A percentile compares a stretch with the other conserved stretches of the same genome.
These are phyloP conservation scores for Gallinago nigripennis DNA, from an alignment of 2,797 vertebrate genomes.

Conservation along the genomic window DNA sequence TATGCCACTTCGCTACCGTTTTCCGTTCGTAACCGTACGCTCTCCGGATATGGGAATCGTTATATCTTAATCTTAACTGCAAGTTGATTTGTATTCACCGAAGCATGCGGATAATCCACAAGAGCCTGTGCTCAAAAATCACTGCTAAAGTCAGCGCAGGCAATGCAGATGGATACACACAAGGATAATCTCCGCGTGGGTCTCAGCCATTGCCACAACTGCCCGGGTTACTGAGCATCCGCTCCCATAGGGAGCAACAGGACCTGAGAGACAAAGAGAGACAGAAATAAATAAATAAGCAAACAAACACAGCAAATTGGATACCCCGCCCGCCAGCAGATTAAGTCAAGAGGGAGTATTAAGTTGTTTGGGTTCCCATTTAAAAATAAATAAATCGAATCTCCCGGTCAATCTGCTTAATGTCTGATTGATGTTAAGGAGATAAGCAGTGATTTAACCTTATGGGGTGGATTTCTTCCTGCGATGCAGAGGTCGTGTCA, in stretches of 20 bases:
- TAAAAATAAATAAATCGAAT: slow-evolving; percentile 53
- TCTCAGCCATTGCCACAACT: background rate
- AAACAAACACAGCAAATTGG: slow-evolving; percentile 10
- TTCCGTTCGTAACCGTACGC: rapidly evolving
- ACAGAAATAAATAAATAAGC: background rate
- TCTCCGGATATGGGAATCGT: background rate
- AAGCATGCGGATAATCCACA: slow-evolving; percentile 34
- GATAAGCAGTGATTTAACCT: slow-evolving; percentile 62
- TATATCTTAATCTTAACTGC: background rate
- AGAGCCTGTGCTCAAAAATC: slow-evolving; percentile 26
- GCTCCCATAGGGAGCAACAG: background rate
- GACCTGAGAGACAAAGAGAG: background rate
- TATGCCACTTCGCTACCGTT: background rate
- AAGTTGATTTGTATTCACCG: slow-evolving; percentile 16
- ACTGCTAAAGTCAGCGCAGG: background rate
- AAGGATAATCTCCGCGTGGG: background rate
- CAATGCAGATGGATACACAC: background rate
- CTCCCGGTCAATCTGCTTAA: slow-evolving; percentile 66
- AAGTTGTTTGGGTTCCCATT: slow-evolving; percentile 64
- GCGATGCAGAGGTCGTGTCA: background rate
- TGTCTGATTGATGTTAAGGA: slow-evolving; percentile 50
- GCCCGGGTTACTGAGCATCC: background rate
- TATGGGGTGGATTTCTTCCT: slow-evolving; percentile 16
- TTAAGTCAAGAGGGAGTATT: slow-evolving; percentile 52
- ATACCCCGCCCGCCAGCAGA: background rate